Base-by-base conservation (phyloP, 2,113 vertebrate genomes). In the Crotalus viridis region DNA sequence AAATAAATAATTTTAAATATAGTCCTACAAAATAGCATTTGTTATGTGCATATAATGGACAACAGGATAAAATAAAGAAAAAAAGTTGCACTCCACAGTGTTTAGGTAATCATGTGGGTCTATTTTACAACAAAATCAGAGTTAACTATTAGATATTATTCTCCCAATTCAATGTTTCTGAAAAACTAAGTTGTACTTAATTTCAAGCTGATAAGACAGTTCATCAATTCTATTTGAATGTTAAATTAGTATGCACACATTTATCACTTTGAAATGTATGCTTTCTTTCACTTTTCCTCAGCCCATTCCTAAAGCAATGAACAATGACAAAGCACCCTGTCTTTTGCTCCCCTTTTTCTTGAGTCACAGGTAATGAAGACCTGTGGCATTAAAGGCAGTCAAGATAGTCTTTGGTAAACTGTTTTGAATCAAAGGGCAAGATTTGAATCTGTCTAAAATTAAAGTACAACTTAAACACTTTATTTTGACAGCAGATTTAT, bases 401-500 rank as follows among this genome's bases (percentile, higher is more conserved):
- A 94, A 90, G 96, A 96, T 86, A 86, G 94, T 97, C 96, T 96
- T 96, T 96, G 96, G 97, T 93, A 94, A 89, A 97, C 95, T 0
- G 96, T 97, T 97, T 97, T 97, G 97, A 98, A 94, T 94, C 94
- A 96, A 98, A 97, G 98, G 98, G 6, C 5, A 39, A 81, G 69
- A 97, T 98, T 97, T 97, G 96, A 88, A 97, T 94, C 97, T 98
- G 97, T 95, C 96, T 95, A 98, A 97, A 98, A 98, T 98, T 98
- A 98, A 98, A 95, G 96, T 96, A 95, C 96, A 97, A 98, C 97
- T 95, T 97, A 96, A 97, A 97, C 96, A 97, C 97, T 98, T 96
- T 97, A 92, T 97, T 97, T 95, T 97, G 98, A 98, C 97, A 98
- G 97, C 96, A 97, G 97, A 98, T 98, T 98, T 98, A 98, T 98